These are phyloP conservation scores for Hyperopisus bebe DNA, from an alignment of 2,113 vertebrate genomes.

Conservation along the genomic window DNA sequence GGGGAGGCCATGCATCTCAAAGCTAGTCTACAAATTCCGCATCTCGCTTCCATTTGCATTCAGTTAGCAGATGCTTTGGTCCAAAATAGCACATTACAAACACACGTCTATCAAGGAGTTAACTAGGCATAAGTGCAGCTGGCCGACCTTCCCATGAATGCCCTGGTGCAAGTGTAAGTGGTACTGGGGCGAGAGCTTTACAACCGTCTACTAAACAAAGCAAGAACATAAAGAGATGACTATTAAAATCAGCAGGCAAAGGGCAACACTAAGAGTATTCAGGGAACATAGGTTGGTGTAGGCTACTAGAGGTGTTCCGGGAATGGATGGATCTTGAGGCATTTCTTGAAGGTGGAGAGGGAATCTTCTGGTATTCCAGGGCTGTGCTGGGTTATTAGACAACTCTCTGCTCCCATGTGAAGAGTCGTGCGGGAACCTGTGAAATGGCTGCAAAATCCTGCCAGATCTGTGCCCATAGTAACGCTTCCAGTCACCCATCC, in stretches of 20 bases:
- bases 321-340: background rate
- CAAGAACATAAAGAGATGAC: background rate
- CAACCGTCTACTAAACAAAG: background rate
- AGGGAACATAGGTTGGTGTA: background rate
- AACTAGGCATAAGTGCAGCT: background rate
- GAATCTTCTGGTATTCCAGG: background rate
- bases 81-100: background rate
- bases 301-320: background rate
- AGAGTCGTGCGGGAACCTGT: too few species aligned
- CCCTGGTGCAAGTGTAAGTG: background rate
- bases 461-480: background rate
- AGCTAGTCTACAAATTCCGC: background rate
- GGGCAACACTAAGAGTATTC: background rate
- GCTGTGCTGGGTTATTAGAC: background rate
- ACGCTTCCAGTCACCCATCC: background rate
- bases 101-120: background rate
- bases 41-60: background rate
- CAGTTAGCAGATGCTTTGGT: background rate
- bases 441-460: background rate
- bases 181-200: background rate
- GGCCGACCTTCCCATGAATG: background rate
- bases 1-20: background rate
- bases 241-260: background rate
- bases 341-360: background rate
- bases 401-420: background rate